Evolutionary conservation across 1,140 invertebrate species (phyloP).

Genomic region (Brachionus sp.): DNA sequence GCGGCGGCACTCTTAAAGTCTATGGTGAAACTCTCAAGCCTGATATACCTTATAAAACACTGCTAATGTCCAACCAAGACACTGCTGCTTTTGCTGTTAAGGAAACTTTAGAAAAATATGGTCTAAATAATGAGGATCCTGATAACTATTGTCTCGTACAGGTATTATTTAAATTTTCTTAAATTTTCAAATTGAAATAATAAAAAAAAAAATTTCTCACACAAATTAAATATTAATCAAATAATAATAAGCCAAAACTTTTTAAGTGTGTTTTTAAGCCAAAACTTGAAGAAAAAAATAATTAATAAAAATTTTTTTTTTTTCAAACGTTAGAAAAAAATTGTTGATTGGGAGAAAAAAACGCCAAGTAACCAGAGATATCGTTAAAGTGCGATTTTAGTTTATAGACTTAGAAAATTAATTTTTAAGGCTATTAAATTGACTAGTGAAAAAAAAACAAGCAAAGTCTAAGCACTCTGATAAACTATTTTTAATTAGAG

Average conservation of each 20-base stretch:
- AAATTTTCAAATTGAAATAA: background rate
- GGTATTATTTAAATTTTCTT: conserved; percentile 59
- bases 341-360: background rate
- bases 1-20: conserved; percentile 89
- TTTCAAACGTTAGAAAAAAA: background rate
- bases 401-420: background rate
- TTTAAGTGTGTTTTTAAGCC: no score
- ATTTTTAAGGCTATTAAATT: background rate
- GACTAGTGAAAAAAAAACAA: background rate
- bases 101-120: conserved; percentile 96
- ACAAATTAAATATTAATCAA: background rate
- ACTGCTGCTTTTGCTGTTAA: conserved; percentile 82
- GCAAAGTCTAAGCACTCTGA: background rate
- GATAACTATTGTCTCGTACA: conserved; percentile 88
- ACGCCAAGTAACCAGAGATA: background rate
- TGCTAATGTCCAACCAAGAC: conserved; percentile 87
- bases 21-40: conserved; percentile 92
- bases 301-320: no score
- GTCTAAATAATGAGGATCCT: conserved; percentile 79
- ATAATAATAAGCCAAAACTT: no score
- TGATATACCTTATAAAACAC: conserved; percentile 96
- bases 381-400: background rate
- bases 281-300: no score
- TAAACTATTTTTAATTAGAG: background rate
- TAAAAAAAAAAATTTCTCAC: no score